A percentile compares a stretch with the other conserved stretches of the same genome.
Evolutionary conservation across 2,113 vertebrate species (phyloP).

Genomic region (Vulpes vulpes): DNA sequence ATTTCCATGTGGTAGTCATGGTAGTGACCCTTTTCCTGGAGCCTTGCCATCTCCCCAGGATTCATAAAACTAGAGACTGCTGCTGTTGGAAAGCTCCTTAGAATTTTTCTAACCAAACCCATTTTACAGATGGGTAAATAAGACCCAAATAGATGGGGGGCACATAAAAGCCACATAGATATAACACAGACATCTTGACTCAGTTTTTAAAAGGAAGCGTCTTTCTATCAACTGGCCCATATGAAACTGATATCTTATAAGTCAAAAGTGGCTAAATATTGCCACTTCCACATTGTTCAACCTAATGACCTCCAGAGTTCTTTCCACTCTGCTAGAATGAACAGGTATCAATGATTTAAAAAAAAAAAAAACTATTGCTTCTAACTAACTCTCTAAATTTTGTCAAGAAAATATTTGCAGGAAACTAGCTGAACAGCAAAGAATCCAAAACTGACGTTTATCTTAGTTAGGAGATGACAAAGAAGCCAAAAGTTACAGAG

Average conservation of each 20-base stretch:
- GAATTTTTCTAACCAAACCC: neutral
- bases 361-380: neutral
- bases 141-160: neutral
- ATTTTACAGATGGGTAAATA: slow-evolving; percentile 42
- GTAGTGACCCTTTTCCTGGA: neutral
- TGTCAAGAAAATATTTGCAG: slow-evolving; percentile 43
- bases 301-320: neutral
- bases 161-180: neutral
- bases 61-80: neutral
- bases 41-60: neutral
- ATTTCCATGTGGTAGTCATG: neutral
- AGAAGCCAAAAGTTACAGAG: neutral
- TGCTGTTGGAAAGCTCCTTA: neutral
- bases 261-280: neutral
- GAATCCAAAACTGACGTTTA: neutral
- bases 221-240: neutral
- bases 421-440: neutral
- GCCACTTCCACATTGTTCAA: neutral
- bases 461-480: neutral
- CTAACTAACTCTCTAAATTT: slow-evolving; percentile 1
- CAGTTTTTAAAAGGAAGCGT: neutral
- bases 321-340: neutral
- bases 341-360: neutral
- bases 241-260: neutral
- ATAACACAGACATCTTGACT: neutral